phyloP scores from a whole-genome alignment of 1,140 invertebrate genomes.

The Brachystomella parvula region DNA sequence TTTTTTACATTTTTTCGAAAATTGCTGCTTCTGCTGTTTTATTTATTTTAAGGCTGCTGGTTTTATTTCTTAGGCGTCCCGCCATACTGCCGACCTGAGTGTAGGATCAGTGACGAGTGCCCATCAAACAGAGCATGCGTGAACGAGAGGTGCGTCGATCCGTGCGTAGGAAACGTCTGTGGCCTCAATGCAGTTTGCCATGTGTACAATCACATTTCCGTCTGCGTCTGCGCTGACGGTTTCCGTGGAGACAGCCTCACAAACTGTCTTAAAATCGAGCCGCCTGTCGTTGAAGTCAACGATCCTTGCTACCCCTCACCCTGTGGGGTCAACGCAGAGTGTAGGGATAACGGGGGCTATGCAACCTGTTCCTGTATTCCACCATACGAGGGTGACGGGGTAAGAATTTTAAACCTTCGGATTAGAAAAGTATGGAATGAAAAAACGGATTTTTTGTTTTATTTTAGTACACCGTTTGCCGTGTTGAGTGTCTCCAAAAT shows the following conservation, averaged over 20 bases:
- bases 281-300: slow-evolving; percentile 29
- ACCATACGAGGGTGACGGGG: neutral
- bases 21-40: too few relatives aligned
- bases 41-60: too few relatives aligned
- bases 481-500: slow-evolving; percentile 52
- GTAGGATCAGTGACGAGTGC: slow-evolving; percentile 58
- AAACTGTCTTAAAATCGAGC: slow-evolving; percentile 1
- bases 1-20: too few relatives aligned
- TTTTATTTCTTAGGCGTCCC: slow-evolving; percentile 42
- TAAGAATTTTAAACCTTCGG: too few relatives aligned
- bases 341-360: slow-evolving; percentile 40
- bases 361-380: slow-evolving; percentile 9
- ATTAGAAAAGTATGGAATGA: too few relatives aligned
- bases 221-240: slow-evolving; percentile 60
- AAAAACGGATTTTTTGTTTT: slow-evolving; percentile 37
- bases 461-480: slow-evolving; percentile 47
- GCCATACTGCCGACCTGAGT: slow-evolving; percentile 52
- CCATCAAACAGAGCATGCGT: slow-evolving; percentile 60
- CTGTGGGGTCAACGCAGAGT: slow-evolving; percentile 48
- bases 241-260: slow-evolving; percentile 55
- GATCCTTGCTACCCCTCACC: slow-evolving; percentile 38
- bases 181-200: slow-evolving; percentile 44
- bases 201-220: slow-evolving; percentile 61
- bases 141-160: slow-evolving; percentile 62
- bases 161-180: slow-evolving; percentile 49